These are phyloP conservation scores for Solea solea DNA, from an alignment of 2,113 vertebrate genomes.

Conservation along the genomic window DNA sequence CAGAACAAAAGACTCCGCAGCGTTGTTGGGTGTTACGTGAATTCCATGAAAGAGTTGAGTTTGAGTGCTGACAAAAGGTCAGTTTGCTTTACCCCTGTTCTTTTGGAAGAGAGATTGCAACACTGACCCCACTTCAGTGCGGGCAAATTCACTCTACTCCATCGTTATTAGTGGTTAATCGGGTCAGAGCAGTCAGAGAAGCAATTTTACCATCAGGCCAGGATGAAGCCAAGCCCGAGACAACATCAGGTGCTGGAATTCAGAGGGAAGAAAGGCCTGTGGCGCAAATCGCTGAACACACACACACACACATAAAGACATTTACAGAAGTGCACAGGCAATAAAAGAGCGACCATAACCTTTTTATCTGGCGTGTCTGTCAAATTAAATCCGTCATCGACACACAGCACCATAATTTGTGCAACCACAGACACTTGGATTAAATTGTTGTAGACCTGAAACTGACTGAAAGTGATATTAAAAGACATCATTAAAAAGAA, in stretches of 20 bases:
- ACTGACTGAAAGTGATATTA: conserved; percentile 4
- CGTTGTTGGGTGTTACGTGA: conserved; percentile 53
- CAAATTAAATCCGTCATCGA: neutral
- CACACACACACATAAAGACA: conserved; percentile 71
- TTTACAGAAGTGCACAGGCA: conserved; percentile 57
- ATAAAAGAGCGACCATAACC: conserved; percentile 28
- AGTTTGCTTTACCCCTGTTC: conserved; percentile 45
- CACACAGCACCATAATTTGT: conserved; percentile 2
- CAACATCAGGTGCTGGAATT: conserved; percentile 78
- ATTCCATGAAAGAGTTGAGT: conserved; percentile 50
- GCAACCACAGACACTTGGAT: neutral
- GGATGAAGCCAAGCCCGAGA: conserved; percentile 74
- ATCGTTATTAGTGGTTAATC: conserved; percentile 73
- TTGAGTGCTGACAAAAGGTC: conserved; percentile 42
- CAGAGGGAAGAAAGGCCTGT: conserved; percentile 76
- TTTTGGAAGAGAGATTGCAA: conserved; percentile 44
- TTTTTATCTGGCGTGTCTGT: neutral
- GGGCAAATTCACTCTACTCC: conserved; percentile 47
- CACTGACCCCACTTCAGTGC: conserved; percentile 39
- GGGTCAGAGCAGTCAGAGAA: conserved; percentile 37
- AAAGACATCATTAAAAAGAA: neutral
- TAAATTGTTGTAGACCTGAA: neutral
- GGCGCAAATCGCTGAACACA: conserved; percentile 71
- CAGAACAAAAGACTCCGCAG: conserved; percentile 60
- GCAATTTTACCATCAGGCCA: conserved; percentile 78